phyloP scores from a whole-genome alignment of 2,113 vertebrate species.

The Diadophis punctatus region DNA sequence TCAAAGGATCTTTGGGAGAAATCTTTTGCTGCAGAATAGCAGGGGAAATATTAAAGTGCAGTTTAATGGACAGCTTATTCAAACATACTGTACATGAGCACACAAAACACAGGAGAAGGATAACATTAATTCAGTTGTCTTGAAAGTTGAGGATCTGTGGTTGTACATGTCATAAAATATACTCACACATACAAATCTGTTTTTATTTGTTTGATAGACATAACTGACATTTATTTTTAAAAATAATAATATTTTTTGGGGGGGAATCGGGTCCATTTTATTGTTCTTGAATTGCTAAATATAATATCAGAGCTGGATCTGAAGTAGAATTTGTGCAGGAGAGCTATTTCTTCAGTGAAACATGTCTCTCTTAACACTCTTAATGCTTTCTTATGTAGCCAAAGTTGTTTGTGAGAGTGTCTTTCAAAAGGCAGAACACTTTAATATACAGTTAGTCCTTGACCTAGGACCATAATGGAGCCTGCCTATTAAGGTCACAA shows the following conservation, averaged over 20 bases:
- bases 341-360: not conserved
- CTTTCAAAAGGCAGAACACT: not conserved
- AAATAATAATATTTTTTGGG: not conserved
- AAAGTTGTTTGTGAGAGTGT: not conserved
- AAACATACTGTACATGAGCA: not conserved
- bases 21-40: not conserved
- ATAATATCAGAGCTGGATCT: not conserved
- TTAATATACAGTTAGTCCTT: not conserved
- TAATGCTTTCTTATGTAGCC: not conserved
- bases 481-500: not conserved
- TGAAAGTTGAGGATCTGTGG: not conserved
- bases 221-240: not conserved
- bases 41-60: not conserved
- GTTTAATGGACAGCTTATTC: not conserved
- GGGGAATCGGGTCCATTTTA: not conserved
- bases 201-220: fast-evolving
- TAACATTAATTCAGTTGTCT: not conserved
- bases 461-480: not conserved
- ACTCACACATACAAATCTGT: not conserved
- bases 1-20: not conserved
- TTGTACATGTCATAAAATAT: not conserved
- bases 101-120: not conserved
- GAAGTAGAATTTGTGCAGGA: not conserved
- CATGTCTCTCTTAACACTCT: not conserved
- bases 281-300: not conserved